A percentile compares a stretch with the other conserved stretches of the same genome.
phyloP scores from a whole-genome alignment of 92 coral and sea anemone genomes.

The Desmophyllum pertusum region DNA sequence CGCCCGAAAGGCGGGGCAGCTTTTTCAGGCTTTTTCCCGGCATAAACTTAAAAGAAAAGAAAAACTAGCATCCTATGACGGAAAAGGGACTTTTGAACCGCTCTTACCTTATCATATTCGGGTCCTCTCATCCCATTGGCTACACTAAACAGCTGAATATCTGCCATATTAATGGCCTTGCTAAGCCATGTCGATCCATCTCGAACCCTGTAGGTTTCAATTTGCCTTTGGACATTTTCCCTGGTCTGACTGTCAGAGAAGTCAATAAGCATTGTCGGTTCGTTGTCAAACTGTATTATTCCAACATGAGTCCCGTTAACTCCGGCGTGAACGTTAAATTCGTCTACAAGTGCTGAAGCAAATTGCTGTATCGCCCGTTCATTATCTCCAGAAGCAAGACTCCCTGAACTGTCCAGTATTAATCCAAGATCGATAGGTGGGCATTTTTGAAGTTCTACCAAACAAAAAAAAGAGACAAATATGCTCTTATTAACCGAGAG shows the following conservation, averaged over 20 bases:
- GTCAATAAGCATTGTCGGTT: neutral
- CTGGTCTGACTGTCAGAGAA: neutral
- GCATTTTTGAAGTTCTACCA: neutral
- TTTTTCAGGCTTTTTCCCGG: too few species aligned
- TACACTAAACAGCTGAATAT: neutral
- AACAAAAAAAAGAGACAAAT: neutral
- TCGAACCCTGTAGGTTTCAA: neutral
- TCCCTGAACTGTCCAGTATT: constrained; percentile 22
- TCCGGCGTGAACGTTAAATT: neutral
- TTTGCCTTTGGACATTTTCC: neutral
- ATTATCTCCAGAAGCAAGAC: neutral
- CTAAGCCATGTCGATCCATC: neutral
- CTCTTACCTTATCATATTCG: neutral
- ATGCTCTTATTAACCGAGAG: too few species aligned
- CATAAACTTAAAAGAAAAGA: too few species aligned
- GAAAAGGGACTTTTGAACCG: neutral
- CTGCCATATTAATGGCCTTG: neutral
- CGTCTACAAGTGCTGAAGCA: neutral
- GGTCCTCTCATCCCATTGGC: constrained; percentile 16
- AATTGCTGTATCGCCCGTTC: neutral
- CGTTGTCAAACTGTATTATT: constrained; percentile 13
- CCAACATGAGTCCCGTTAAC: constrained; percentile 7
- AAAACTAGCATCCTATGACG: too few species aligned
- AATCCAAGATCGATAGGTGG: constrained; percentile 29
- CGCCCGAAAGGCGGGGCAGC: too few species aligned